These are phyloP conservation scores for Holocentrus rufus DNA, from an alignment of 2,797 vertebrate species.

Conservation along the genomic window DNA sequence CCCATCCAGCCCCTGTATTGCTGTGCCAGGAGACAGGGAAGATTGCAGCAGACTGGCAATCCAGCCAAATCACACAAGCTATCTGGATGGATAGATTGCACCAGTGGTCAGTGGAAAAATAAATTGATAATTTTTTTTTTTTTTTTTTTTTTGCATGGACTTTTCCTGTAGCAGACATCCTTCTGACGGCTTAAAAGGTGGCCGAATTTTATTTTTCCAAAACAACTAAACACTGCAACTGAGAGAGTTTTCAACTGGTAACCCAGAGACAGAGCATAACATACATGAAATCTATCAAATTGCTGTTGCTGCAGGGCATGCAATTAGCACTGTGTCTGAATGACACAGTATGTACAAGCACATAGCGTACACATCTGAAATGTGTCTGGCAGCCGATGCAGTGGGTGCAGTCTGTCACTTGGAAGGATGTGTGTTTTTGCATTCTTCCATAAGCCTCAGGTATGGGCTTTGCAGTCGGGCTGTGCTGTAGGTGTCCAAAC, in stretches of 20 bases:
- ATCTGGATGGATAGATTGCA: no score
- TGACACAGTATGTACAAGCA: not conserved
- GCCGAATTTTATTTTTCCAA: not conserved
- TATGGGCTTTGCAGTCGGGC: not conserved
- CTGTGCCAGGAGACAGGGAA: no score
- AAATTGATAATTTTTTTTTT: no score
- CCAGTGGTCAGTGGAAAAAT: no score
- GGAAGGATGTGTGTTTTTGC: not conserved
- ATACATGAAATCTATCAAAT: not conserved
- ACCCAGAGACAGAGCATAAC: not conserved
- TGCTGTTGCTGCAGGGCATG: not conserved
- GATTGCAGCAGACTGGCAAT: no score
- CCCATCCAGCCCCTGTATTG: no score
- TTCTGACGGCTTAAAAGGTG: not conserved
- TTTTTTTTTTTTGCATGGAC: no score
- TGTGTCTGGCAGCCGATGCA: conserved; percentile 2
- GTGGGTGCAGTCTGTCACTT: not conserved
- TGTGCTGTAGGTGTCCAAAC: not conserved
- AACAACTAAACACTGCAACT: not conserved
- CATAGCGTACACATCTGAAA: not conserved
- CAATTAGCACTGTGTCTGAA: not conserved
- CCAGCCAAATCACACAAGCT: no score
- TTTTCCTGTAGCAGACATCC: no score
- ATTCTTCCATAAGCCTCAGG: not conserved
- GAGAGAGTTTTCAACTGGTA: no score